phyloP scores from a whole-genome alignment of 2,113 vertebrate genomes.

The Mungos mungo region DNA sequence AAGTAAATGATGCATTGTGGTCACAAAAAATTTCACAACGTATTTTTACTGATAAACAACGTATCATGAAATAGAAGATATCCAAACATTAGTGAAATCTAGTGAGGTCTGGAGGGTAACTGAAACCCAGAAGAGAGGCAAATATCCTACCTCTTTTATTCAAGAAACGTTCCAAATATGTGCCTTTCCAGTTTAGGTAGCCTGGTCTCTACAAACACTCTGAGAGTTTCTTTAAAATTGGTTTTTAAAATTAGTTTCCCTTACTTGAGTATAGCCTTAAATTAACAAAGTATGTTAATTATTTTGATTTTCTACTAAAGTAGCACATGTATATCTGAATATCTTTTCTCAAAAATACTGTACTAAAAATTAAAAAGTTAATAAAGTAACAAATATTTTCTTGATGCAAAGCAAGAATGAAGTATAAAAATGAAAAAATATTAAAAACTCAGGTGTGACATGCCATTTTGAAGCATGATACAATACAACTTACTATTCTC shows the following conservation, averaged over 20 bases:
- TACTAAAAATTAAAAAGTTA: not conserved
- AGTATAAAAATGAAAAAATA: not conserved
- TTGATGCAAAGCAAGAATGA: not conserved
- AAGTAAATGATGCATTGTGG: not conserved
- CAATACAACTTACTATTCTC: not conserved
- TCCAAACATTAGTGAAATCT: not conserved
- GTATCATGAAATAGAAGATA: not conserved
- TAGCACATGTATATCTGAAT: not conserved
- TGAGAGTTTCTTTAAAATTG: not conserved
- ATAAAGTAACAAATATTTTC: constrained; percentile 5
- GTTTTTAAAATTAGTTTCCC: not conserved
- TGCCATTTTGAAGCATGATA: constrained; percentile 20
- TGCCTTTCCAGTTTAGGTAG: not conserved
- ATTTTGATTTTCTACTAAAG: constrained; percentile 47
- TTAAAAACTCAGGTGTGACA: not conserved
- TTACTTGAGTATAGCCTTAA: not conserved
- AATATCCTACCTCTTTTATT: not conserved
- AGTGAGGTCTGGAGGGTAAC: not conserved
- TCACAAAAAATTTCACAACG: not conserved
- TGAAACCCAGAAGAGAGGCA: not conserved
- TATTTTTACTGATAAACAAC: not conserved
- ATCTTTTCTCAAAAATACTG: constrained; percentile 5
- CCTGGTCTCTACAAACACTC: not conserved
- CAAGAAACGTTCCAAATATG: not conserved
- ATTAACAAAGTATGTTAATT: constrained; percentile 31